Conservation (phyloP, 2,113 vertebrate species). For the Xiphophorus couchianus region DNA sequence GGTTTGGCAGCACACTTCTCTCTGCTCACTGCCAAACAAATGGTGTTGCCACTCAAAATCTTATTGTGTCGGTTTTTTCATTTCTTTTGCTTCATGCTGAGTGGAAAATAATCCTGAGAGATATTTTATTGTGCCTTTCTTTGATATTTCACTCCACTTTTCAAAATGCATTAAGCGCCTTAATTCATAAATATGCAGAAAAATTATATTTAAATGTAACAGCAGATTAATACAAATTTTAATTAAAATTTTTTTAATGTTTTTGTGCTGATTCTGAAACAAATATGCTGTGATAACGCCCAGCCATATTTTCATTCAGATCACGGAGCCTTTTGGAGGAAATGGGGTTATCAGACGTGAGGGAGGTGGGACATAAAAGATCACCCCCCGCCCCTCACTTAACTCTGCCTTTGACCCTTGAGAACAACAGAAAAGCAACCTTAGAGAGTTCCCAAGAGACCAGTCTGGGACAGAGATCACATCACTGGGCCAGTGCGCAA, state of each 20-base stretch:
- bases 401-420: conserved; percentile 80
- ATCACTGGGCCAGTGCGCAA: conserved; percentile 28
- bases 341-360: conserved; percentile 72
- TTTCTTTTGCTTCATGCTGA: neutral
- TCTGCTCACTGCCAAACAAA: conserved; percentile 71
- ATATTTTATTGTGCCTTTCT: neutral
- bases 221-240: neutral
- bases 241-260: no score
- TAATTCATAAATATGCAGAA: no score
- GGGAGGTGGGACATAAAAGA: conserved; percentile 59
- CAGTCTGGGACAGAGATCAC: conserved; percentile 12
- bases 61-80: conserved; percentile 1
- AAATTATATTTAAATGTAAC: no score
- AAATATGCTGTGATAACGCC: neutral
- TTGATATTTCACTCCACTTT: neutral
- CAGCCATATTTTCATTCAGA: conserved; percentile 41
- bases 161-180: neutral
- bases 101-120: neutral
- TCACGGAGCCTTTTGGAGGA: conserved; percentile 58
- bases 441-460: conserved; percentile 65
- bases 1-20: conserved; percentile 37
- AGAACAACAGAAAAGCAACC: conserved; percentile 67
- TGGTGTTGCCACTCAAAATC: conserved; percentile 79
- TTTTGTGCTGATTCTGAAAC: neutral
- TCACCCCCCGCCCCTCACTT: conserved; percentile 78